A percentile compares a stretch with the other conserved stretches of the same genome.
These are phyloP conservation scores for Pristionchus arcanus DNA, from an alignment of 2,888 invertebrate species.

Conservation along the genomic window DNA sequence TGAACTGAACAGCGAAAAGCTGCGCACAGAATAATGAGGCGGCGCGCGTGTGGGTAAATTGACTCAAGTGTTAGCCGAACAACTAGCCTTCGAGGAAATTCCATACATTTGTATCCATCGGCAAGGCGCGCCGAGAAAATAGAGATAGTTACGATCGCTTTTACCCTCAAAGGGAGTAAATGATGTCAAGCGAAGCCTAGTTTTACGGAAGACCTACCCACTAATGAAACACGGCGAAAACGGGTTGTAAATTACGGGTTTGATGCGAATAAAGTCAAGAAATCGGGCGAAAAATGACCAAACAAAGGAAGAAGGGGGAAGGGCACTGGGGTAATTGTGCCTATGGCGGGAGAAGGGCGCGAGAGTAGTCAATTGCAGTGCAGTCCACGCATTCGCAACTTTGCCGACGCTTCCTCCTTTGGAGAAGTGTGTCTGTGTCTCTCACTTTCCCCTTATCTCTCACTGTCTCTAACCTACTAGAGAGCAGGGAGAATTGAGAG, in stretches of 20 bases:
- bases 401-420: not conserved
- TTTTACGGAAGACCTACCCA: not conserved
- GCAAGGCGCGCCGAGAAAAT: not conserved
- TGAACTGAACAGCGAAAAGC: not conserved
- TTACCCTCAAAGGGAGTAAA: not conserved
- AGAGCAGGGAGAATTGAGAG: too few species aligned
- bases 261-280: not conserved
- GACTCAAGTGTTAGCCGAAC: not conserved
- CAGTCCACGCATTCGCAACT: not conserved
- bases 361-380: slow-evolving; percentile 31
- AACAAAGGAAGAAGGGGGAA: not conserved
- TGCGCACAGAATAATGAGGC: not conserved
- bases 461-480: not conserved
- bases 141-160: slow-evolving; percentile 3
- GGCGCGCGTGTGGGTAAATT: not conserved
- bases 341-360: not conserved
- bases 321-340: not conserved
- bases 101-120: not conserved
- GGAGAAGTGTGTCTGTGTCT: not conserved
- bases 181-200: not conserved
- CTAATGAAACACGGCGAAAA: not conserved
- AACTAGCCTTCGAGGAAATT: not conserved
- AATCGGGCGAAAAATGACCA: not conserved
- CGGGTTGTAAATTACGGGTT: not conserved
- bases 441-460: not conserved